A percentile compares a stretch with the other conserved stretches of the same genome.
Conservation (phyloP, 2,888 invertebrate genomes). For the Agriopis marginaria region DNA sequence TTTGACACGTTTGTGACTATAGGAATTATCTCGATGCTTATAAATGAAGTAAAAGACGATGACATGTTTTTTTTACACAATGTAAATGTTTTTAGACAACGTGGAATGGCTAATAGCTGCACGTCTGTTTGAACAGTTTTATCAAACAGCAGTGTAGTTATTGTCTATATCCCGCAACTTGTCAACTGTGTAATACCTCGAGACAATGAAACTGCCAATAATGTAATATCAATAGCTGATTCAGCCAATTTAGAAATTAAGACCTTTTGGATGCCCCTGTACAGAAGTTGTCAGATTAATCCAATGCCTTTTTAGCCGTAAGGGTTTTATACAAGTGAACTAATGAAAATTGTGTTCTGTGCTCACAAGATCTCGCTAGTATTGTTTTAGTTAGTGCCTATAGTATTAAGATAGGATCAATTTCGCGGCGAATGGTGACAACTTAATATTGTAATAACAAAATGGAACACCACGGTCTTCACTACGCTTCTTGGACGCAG, state of each 20-base stretch:
- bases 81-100: too few species aligned
- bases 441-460: constrained; percentile 43
- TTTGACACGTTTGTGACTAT: too few species aligned
- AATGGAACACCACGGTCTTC: constrained; percentile 60
- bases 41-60: too few species aligned
- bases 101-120: too few species aligned
- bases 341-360: constrained; percentile 78
- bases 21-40: too few species aligned
- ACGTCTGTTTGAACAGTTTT: too few species aligned
- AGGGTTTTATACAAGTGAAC: constrained; percentile 69
- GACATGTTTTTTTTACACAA: too few species aligned
- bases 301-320: constrained; percentile 78
- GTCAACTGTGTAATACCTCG: constrained; percentile 11
- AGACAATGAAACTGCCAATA: constrained; percentile 27
- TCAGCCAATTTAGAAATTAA: constrained; percentile 57
- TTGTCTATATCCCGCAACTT: neutral
- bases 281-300: constrained; percentile 69
- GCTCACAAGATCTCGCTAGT: constrained; percentile 86
- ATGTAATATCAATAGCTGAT: constrained; percentile 27
- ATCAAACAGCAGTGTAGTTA: too few species aligned
- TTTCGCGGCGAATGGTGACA: constrained; percentile 63
- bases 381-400: constrained; percentile 82
- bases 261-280: constrained; percentile 72
- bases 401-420: constrained; percentile 81
- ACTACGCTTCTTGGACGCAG: constrained; percentile 60